These are phyloP conservation scores for Coboldia fuscipes DNA, from an alignment of 1,140 invertebrate species.

Conservation along the genomic window DNA sequence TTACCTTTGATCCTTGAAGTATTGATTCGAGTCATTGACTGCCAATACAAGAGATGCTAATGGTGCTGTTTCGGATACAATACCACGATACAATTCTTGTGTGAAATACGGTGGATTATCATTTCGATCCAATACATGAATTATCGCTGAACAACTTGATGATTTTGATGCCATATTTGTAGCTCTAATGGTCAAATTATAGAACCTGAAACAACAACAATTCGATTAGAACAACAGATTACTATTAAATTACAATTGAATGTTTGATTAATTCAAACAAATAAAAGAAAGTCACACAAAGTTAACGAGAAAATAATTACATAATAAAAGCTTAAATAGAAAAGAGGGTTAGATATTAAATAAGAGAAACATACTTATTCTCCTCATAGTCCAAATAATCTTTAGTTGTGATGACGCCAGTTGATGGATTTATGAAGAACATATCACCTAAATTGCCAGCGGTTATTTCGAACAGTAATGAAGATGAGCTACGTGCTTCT, in stretches of 20 bases:
- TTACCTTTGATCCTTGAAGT: background rate
- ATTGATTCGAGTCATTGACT: slow-evolving; percentile 5
- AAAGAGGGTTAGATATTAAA: background rate
- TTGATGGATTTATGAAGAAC: slow-evolving; percentile 68
- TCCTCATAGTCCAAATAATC: slow-evolving; percentile 59
- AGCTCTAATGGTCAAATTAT: slow-evolving; percentile 65
- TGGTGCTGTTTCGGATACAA: slow-evolving; percentile 46
- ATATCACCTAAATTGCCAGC: slow-evolving; percentile 48
- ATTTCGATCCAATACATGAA: slow-evolving; percentile 60
- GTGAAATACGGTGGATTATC: slow-evolving; percentile 69
- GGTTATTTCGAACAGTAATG: slow-evolving; percentile 63
- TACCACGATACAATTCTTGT: slow-evolving; percentile 40
- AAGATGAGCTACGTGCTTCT: slow-evolving; percentile 54
- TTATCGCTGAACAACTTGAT: slow-evolving; percentile 40
- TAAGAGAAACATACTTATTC: slow-evolving; percentile 13
- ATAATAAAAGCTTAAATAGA: background rate
- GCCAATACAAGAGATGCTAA: slow-evolving; percentile 49
- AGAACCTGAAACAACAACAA: slow-evolving; percentile 26
- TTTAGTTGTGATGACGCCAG: slow-evolving; percentile 55
- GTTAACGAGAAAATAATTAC: background rate
- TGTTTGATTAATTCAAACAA: no score
- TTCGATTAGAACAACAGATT: background rate
- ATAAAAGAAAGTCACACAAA: background rate
- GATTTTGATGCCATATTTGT: slow-evolving; percentile 64
- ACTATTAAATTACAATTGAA: background rate